phyloP scores from a whole-genome alignment of 2,113 vertebrate species.

The Sphyrna mokarran region DNA sequence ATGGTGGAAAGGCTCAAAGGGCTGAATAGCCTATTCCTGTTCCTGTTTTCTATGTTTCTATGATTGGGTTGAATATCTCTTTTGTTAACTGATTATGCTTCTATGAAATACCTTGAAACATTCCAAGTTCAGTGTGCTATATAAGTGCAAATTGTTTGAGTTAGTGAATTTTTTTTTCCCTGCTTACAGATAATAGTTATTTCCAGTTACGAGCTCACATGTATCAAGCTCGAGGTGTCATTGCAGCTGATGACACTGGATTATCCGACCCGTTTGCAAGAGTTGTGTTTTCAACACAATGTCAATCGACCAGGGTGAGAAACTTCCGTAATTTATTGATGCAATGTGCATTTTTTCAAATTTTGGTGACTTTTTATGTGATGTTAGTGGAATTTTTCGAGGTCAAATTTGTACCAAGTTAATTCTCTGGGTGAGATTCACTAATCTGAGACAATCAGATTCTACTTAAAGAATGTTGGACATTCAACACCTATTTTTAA shows the following conservation, averaged over 20 bases:
- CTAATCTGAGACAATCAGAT: not conserved
- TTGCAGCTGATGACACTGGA: constrained; percentile 80
- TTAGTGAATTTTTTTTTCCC: not conserved
- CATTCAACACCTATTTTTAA: not conserved
- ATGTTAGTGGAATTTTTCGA: not conserved
- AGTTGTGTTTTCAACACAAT: constrained; percentile 81
- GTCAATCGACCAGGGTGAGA: constrained; percentile 74
- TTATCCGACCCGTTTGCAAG: constrained; percentile 80
- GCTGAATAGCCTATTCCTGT: no score
- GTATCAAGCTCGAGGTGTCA: constrained; percentile 81
- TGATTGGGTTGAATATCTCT: not conserved
- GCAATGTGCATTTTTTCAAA: not conserved
- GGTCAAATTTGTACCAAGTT: not conserved
- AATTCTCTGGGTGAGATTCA: not conserved
- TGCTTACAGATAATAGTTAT: constrained; percentile 65
- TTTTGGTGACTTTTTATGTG: not conserved
- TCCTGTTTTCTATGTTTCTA: no score
- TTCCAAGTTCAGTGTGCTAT: not conserved
- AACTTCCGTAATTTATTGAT: not conserved
- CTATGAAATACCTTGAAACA: not conserved
- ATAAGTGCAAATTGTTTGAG: not conserved
- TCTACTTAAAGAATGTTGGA: not conserved
- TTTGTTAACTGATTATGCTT: not conserved
- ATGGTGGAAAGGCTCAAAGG: no score
- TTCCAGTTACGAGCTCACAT: constrained; percentile 87